Evolutionary conservation across 2,888 invertebrate genomes (phyloP).

Genomic region (Hemistola chrysoprasaria): DNA sequence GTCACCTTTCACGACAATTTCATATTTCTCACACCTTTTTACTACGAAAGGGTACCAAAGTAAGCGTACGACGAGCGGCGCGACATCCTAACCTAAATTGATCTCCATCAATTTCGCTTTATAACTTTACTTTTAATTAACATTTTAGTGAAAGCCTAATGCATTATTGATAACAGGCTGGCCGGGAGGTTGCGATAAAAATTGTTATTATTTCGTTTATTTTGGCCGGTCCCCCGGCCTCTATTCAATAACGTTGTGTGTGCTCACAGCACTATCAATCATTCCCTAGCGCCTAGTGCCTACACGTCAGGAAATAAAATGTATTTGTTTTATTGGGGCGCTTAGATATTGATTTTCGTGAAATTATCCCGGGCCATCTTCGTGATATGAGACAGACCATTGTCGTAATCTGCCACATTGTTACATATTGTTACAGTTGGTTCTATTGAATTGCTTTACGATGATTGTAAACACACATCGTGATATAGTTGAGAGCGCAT

Average conservation of each 20-base stretch:
- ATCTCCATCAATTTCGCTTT: conserved; percentile 34
- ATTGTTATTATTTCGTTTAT: conserved; percentile 54
- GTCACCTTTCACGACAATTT: conserved; percentile 17
- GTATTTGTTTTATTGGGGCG: conserved; percentile 68
- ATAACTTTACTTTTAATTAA: conserved; percentile 37
- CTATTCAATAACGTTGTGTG: conserved; percentile 69
- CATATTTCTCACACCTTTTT: conserved; percentile 22
- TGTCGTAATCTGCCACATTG: conserved; percentile 9
- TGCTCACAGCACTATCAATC: conserved; percentile 77
- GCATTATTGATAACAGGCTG: conserved; percentile 50
- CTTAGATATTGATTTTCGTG: conserved; percentile 68
- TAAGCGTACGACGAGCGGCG: not conserved
- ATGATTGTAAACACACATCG: conserved; percentile 41
- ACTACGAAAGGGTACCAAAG: not conserved
- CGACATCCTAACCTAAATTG: conserved; percentile 25
- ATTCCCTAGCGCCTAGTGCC: conserved; percentile 59
- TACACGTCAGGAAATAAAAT: conserved; percentile 67
- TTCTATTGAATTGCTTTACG: conserved; percentile 32
- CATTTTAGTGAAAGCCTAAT: conserved; percentile 42
- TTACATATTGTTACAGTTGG: too few relatives aligned
- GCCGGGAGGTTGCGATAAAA: conserved; percentile 40
- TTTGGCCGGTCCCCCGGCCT: conserved; percentile 48
- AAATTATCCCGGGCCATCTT: conserved; percentile 50
- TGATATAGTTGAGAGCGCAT: conserved; percentile 43
- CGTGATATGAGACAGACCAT: conserved; percentile 26